These are phyloP conservation scores for Arothron firmamentum DNA, from an alignment of 2,113 vertebrate species.

Conservation along the genomic window DNA sequence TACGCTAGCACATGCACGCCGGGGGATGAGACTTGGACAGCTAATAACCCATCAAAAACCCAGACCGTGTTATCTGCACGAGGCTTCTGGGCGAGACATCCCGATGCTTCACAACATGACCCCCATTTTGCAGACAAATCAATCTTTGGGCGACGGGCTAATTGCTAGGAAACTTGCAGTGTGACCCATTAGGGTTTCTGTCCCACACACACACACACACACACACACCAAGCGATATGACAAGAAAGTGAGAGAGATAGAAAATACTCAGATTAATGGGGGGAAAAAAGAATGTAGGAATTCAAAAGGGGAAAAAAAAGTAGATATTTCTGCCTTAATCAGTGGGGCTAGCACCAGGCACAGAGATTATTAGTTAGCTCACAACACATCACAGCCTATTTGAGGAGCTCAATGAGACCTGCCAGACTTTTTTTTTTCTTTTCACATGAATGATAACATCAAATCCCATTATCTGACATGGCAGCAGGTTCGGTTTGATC, in stretches of 20 bases:
- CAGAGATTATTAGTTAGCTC: not conserved
- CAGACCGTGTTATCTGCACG: slow-evolving; percentile 24
- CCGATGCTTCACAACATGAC: slow-evolving; percentile 44
- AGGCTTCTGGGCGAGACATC: slow-evolving; percentile 27
- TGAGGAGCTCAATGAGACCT: too few relatives aligned
- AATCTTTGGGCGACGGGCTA: slow-evolving; percentile 51
- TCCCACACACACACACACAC: slow-evolving; percentile 20
- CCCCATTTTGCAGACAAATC: slow-evolving; percentile 63
- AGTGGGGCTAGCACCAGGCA: not conserved
- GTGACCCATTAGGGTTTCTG: slow-evolving; percentile 45
- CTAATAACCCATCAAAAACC: slow-evolving; percentile 60
- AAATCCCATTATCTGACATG: not conserved
- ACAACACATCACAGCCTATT: too few relatives aligned
- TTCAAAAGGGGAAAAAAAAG: slow-evolving; percentile 2
- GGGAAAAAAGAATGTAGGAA: not conserved
- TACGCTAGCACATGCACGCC: slow-evolving; percentile 13
- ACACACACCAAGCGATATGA: slow-evolving; percentile 25
- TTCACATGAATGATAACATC: not conserved
- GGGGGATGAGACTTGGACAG: slow-evolving; percentile 44
- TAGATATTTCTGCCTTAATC: slow-evolving; percentile 24
- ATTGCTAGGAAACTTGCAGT: slow-evolving; percentile 57
- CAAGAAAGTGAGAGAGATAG: slow-evolving; percentile 17
- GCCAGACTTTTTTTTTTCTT: not conserved
- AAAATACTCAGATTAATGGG: slow-evolving; percentile 18
- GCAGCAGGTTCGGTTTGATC: not conserved